phyloP scores from a whole-genome alignment of 1,140 invertebrate genomes.

The Lineus longissimus region DNA sequence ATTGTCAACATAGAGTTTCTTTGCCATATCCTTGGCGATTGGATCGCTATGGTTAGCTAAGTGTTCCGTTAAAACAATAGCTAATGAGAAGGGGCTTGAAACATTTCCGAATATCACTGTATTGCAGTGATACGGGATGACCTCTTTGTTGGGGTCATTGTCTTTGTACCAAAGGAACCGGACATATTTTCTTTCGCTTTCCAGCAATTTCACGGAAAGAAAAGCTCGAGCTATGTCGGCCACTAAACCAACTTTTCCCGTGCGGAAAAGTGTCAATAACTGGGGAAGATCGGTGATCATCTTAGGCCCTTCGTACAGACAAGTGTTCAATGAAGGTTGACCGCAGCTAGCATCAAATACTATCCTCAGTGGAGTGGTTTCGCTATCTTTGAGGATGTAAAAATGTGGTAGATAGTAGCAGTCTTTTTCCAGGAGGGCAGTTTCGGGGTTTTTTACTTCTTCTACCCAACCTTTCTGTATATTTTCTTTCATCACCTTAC shows the following conservation, averaged over 20 bases:
- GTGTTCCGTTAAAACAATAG: background rate
- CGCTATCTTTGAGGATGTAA: slow-evolving; percentile 3
- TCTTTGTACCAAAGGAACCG: slow-evolving; percentile 1
- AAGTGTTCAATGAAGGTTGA: background rate
- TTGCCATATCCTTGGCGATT: background rate
- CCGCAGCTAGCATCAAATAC: background rate
- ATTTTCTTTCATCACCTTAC: no score
- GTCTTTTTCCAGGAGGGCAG: background rate
- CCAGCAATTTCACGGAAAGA: background rate
- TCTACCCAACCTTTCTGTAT: no score
- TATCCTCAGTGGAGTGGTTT: background rate
- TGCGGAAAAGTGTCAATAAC: background rate
- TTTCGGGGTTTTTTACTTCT: no score
- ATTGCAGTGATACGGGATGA: slow-evolving; percentile 8
- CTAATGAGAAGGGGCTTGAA: background rate
- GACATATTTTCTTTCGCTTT: background rate
- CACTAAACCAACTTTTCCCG: background rate
- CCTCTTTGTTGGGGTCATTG: background rate
- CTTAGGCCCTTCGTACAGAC: background rate
- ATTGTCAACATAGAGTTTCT: slow-evolving; percentile 1
- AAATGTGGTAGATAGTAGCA: background rate
- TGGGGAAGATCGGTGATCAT: background rate
- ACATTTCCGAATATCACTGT: slow-evolving; percentile 4
- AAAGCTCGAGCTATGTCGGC: slow-evolving; percentile 3
- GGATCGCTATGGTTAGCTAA: background rate